phyloP scores from a whole-genome alignment of 2,113 vertebrate species.

The Peucedramus taeniatus region DNA sequence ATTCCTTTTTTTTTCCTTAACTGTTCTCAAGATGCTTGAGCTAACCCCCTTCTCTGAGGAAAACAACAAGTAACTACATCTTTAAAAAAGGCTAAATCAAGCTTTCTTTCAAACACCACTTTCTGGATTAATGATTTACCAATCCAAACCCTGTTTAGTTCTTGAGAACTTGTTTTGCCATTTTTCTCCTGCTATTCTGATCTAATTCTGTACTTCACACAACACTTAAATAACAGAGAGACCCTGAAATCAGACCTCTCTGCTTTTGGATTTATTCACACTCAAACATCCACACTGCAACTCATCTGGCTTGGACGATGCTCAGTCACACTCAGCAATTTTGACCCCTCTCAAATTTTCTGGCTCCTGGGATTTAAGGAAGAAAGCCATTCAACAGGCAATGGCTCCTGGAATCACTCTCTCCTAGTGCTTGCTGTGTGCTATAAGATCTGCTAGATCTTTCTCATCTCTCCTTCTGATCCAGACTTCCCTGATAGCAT shows the following conservation, averaged over 20 bases:
- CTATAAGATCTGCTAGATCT: background rate
- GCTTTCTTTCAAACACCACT: background rate
- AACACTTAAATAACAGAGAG: background rate
- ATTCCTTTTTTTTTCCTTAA: background rate
- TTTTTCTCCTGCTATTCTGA: background rate
- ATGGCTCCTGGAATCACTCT: background rate
- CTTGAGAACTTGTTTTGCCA: background rate
- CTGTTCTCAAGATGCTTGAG: background rate
- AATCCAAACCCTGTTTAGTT: background rate
- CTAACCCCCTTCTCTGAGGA: background rate
- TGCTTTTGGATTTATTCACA: background rate
- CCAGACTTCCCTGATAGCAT: background rate
- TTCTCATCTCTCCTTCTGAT: background rate
- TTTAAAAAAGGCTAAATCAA: background rate
- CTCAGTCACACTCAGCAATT: background rate
- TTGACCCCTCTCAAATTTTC: background rate
- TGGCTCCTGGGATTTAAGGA: background rate
- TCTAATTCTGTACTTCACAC: background rate
- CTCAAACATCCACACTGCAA: background rate
- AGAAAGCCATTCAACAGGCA: background rate
- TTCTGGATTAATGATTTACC: background rate
- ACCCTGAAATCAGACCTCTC: background rate
- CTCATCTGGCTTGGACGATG: background rate
- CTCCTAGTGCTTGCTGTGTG: background rate
- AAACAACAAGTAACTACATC: background rate